Evolutionary conservation across 2,113 vertebrate genomes (phyloP).

Genomic region (Scalopus aquaticus): DNA sequence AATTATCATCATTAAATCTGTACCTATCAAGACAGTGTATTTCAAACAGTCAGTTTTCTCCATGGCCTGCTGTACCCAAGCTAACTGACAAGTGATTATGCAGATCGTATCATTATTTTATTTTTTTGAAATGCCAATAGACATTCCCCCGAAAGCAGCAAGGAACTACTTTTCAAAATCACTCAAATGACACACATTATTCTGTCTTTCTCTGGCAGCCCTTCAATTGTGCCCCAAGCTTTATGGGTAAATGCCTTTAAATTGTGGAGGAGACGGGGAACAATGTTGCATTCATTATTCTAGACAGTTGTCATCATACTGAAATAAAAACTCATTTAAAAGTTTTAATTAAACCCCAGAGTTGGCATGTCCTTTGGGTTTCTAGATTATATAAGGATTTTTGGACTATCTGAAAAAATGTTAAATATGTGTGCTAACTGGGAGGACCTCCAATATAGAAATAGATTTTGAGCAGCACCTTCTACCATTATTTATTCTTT

Average conservation of each 20-base stretch:
- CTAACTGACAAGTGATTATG: constrained; percentile 47
- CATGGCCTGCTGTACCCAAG: constrained; percentile 19
- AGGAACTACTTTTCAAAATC: constrained; percentile 15
- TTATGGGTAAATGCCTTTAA: constrained; percentile 10
- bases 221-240: constrained; percentile 34
- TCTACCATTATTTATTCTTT: constrained; percentile 56
- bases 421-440: constrained; percentile 36
- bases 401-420: constrained; percentile 23
- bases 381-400: constrained; percentile 42
- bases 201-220: constrained; percentile 42
- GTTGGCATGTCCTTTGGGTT: constrained; percentile 7
- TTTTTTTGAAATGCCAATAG: constrained; percentile 11
- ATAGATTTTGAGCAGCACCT: constrained; percentile 4
- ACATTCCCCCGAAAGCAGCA: constrained; percentile 25
- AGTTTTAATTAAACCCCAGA: constrained; percentile 63
- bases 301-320: constrained; percentile 47
- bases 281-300: constrained; percentile 56
- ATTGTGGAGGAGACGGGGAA: constrained; percentile 10
- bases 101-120: constrained; percentile 48
- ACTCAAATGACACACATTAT: constrained; percentile 47
- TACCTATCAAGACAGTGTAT: constrained; percentile 41
- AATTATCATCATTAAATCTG: constrained; percentile 25
- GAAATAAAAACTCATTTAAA: constrained; percentile 53
- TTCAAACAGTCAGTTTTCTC: constrained; percentile 57
- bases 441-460: constrained; percentile 26